phyloP scores from a whole-genome alignment of 2,888 invertebrate genomes.

The Lingula anatina region DNA sequence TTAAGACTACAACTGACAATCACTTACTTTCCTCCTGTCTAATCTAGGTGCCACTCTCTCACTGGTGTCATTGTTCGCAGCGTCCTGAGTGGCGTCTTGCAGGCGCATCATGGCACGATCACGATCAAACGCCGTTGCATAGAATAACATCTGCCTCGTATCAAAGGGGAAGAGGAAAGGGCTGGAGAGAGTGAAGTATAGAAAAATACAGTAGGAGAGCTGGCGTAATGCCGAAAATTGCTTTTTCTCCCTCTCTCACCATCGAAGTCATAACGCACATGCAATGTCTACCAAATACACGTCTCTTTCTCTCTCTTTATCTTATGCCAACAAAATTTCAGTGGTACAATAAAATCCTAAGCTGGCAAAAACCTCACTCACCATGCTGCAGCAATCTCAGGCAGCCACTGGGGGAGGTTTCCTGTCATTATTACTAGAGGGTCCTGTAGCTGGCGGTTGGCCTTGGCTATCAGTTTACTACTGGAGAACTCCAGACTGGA shows the following conservation, averaged over 20 bases:
- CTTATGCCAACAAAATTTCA: no score
- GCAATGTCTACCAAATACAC: neutral
- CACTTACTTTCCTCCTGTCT: constrained; percentile 73
- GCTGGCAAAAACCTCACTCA: no score
- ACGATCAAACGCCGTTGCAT: constrained; percentile 95
- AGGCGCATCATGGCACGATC: constrained; percentile 87
- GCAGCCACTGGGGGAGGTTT: constrained; percentile 92
- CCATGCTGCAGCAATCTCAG: constrained; percentile 65
- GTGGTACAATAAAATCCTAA: no score
- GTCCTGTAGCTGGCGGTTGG: constrained; percentile 93
- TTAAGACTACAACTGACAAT: no score
- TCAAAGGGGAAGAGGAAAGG: constrained; percentile 98
- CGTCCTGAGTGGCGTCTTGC: constrained; percentile 65
- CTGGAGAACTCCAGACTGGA: constrained; percentile 73
- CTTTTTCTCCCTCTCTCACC: no score
- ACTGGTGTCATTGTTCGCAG: constrained; percentile 49
- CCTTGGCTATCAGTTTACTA: constrained; percentile 92
- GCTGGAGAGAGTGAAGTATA: no score
- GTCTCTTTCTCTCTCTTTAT: neutral
- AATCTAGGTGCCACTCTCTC: constrained; percentile 88
- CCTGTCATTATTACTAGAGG: constrained; percentile 97
- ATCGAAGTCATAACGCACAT: neutral
- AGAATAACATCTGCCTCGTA: constrained; percentile 91
- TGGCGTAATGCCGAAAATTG: no score
- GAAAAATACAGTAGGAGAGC: no score